These are phyloP conservation scores for Microhierax caerulescens DNA, from an alignment of 2,797 vertebrate species.

Conservation along the genomic window DNA sequence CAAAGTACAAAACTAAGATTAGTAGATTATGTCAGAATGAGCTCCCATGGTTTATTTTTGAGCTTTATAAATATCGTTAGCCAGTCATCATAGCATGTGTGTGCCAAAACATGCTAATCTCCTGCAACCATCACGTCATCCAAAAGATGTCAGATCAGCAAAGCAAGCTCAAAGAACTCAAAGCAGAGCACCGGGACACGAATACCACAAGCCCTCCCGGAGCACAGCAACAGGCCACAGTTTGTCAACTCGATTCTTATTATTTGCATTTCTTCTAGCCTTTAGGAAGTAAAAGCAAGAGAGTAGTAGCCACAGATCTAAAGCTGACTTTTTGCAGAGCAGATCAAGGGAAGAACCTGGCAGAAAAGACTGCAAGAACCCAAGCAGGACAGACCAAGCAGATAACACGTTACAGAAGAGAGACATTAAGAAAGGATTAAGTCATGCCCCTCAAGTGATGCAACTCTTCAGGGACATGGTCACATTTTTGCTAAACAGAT, in stretches of 20 bases:
- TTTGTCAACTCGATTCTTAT: neutral
- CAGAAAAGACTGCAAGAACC: neutral
- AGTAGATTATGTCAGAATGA: slow-evolving; percentile 57
- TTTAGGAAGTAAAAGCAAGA: neutral
- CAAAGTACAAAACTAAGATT: slow-evolving; percentile 61
- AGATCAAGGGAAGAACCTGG: neutral
- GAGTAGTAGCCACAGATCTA: neutral
- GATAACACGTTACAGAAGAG: neutral
- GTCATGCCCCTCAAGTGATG: neutral
- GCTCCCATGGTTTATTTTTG: slow-evolving; percentile 55
- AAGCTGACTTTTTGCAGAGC: neutral
- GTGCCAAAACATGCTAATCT: slow-evolving; percentile 36
- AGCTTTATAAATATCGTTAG: slow-evolving; percentile 39
- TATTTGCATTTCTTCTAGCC: neutral
- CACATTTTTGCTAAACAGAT: neutral
- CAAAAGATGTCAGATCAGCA: slow-evolving; percentile 25
- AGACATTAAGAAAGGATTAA: neutral
- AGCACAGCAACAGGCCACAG: neutral
- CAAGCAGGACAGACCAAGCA: neutral
- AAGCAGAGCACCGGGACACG: neutral
- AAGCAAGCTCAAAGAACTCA: neutral
- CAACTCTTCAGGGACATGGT: neutral
- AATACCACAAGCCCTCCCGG: neutral
- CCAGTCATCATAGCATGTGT: neutral
- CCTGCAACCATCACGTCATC: slow-evolving; percentile 10